A percentile compares a stretch with the other conserved stretches of the same genome.
Conservation (phyloP, 2,888 invertebrate species). For the Thalpophila matura region DNA sequence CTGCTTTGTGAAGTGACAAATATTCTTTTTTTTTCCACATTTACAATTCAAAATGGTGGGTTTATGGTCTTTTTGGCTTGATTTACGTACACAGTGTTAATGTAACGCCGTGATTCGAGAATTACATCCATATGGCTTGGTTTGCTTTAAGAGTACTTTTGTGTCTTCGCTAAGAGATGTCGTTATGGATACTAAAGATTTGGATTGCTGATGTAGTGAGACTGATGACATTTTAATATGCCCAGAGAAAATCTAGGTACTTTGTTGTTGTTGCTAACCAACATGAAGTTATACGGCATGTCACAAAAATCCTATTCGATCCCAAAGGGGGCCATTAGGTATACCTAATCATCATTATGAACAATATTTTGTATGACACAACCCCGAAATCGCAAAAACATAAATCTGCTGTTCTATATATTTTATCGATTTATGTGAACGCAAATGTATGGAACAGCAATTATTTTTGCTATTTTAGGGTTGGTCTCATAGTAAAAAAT, state of each 20-base stretch:
- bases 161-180: constrained; percentile 24
- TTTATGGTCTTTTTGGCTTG: constrained; percentile 54
- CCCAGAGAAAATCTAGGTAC: not conserved
- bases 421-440: too few species aligned
- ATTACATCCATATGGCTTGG: constrained; percentile 37
- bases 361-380: too few species aligned
- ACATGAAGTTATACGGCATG: not conserved
- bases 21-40: constrained; percentile 56
- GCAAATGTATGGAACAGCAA: too few species aligned
- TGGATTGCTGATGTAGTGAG: not conserved
- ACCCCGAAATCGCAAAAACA: too few species aligned
- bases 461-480: too few species aligned
- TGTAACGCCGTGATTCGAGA: constrained; percentile 53
- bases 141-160: constrained; percentile 16
- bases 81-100: constrained; percentile 56
- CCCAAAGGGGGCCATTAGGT: too few species aligned
- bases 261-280: not conserved
- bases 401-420: too few species aligned
- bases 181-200: constrained; percentile 27
- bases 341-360: too few species aligned
- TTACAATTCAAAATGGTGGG: constrained; percentile 62
- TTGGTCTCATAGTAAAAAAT: too few species aligned
- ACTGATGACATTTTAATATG: not conserved
- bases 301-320: too few species aligned
- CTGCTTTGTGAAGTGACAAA: constrained; percentile 47